Base-by-base conservation (phyloP, 2,797 vertebrate species). In the Myotis findleyi region DNA sequence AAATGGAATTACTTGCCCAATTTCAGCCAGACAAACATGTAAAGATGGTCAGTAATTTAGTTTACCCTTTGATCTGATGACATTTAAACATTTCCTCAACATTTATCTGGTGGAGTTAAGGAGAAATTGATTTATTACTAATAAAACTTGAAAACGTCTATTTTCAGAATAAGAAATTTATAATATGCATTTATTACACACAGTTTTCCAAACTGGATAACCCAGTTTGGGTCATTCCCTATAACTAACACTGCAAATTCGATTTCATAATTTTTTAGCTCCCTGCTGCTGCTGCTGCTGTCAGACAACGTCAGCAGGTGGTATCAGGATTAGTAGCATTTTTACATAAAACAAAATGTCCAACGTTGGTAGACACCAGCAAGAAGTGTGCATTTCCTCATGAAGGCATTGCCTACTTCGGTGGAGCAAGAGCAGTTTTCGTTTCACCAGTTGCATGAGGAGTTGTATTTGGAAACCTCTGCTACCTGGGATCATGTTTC, bases 151-250 rank as follows among this genome's bases (percentile, higher is more conserved):
- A 59, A 44, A 16, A 62, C 16, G 51, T 49, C 16, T 76, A 23
- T 87, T 93, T 89, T 82, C 33, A 90, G 75, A 89, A 49, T 72
- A 90, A 44, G 27, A 62, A 66, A 85, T 44, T 71, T 44, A 72
- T 64, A 76, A 6, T 83, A 30, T 80, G 64, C 6, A 73, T 80
- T 92, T 89, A 47, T 89, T 49, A 68, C 25, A 57, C n/a, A 62
- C 1, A 66, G 64, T 89, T 93, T 89, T 80, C 18, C 66, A 68
- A 93, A 41, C 72, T 55, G 73, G n/a, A 13, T 95, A 94, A 86
- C 47, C 55, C 47, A 66, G 23, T 72, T n/a, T 47, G 47, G 55
- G 38, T 79, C 66, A 85, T 57, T 80, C 57, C 49, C 49, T 68
- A 27, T 51, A 85, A 68, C n/a, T 38, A 30, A 57, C 89, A 68